Evolutionary conservation across 2,888 invertebrate genomes (phyloP), one percentile per base, ranked within the genome.

Genomic region (Epirrhoe alternata): DNA sequence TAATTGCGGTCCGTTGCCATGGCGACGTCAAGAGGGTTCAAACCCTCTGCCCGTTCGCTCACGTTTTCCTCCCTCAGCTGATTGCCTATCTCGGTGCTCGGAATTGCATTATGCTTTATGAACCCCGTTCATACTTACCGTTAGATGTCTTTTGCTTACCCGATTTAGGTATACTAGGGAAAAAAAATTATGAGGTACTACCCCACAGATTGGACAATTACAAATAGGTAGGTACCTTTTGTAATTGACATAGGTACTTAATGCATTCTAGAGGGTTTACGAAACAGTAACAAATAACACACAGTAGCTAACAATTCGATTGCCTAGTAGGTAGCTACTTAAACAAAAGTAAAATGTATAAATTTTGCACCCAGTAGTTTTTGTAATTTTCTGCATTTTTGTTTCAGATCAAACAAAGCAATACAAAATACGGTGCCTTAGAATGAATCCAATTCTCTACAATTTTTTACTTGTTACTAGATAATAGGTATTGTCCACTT

Each of bases 1-100:
- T 83, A 86, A 85, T 83, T 86, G 84, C 81, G 84, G 80, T 76
- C 70, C 79, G 92, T 92, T 86, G 79, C 86, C 79, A 92, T 88
- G 77, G 86, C 75, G 85, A 93, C 91, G 83, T 72, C 71, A 80
- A 86, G 89, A 88, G 92, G 92, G 92, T 86, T 83, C 85, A 76
- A 83, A 81, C 88, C 87, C 86, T 85, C 82, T 78, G 70, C 68
- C 66, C 64, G 42, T 59, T 59, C 59, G 75, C 78, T 77, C 77
- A 78, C 81, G 77, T 80, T 63, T 81, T 69, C 72, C 76, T 75
- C 80, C 82, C 83, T 80, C 84, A 82, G 81, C 81, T 82, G 83
- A 86, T 86, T 84, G 80, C 80, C 81, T 81, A 83, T 85, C 84
- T 84, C 77, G 71, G 69, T 73, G 74, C 71, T 77, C 70, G 71